phyloP scores from a whole-genome alignment of 2,113 vertebrate genomes.

The Acinonyx jubatus region DNA sequence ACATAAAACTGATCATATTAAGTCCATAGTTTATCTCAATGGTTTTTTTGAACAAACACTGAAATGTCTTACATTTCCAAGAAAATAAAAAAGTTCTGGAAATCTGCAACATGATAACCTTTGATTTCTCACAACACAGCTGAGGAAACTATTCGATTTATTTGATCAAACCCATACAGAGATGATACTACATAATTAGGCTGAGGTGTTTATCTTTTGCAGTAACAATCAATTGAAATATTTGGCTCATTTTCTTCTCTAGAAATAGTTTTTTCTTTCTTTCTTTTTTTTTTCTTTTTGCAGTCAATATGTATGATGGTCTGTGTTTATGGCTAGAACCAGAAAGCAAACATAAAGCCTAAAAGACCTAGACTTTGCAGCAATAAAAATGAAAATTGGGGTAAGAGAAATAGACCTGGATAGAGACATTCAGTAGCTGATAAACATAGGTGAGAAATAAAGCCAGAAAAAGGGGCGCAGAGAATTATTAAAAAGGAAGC shows the following conservation, averaged over 20 bases:
- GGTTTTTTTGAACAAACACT: neutral
- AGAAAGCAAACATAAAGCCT: neutral
- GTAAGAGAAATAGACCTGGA: neutral
- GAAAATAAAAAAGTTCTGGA: neutral
- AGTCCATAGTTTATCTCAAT: neutral
- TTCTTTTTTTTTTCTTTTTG: neutral
- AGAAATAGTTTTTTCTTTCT: neutral
- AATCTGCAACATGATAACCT: neutral
- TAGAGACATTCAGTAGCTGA: neutral
- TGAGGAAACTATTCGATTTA: neutral
- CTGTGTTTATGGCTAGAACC: neutral
- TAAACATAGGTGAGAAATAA: neutral
- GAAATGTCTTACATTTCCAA: neutral
- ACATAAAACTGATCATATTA: neutral
- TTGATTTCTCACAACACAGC: slow-evolving; percentile 18
- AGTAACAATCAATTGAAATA: neutral
- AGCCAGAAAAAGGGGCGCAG: rapidly evolving
- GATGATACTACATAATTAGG: neutral
- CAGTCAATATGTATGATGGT: neutral
- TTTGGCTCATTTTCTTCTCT: neutral
- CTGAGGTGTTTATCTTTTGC: neutral
- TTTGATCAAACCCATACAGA: slow-evolving; percentile 3
- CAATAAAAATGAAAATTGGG: neutral
- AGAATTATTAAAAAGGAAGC: neutral
- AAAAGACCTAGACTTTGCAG: neutral